These are phyloP conservation scores for Bibio marci DNA, from an alignment of 2,888 invertebrate species.

Conservation along the genomic window DNA sequence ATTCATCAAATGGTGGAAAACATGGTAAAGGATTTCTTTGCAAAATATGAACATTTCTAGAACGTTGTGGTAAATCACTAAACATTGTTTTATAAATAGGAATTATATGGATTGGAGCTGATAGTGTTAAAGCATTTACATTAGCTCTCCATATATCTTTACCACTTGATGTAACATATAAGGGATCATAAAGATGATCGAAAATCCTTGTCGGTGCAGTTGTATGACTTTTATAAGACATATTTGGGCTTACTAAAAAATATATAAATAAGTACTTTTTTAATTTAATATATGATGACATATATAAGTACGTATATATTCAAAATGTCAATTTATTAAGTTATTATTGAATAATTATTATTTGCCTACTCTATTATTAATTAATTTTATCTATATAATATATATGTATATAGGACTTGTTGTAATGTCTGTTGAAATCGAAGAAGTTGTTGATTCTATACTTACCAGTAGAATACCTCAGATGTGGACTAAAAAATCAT, in stretches of 20 bases:
- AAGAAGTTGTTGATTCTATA: slow-evolving; percentile 70
- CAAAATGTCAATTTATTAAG: no score
- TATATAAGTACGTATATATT: no score
- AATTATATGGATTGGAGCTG: slow-evolving; percentile 11
- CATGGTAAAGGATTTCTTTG: slow-evolving; percentile 8
- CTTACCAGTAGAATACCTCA: slow-evolving; percentile 67
- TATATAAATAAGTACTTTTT: no score
- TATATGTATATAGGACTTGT: slow-evolving; percentile 45
- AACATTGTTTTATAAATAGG: slow-evolving; percentile 14
- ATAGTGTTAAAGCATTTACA: slow-evolving; percentile 7
- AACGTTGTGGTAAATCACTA: slow-evolving; percentile 11
- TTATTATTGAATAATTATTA: no score
- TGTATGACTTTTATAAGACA: slow-evolving; percentile 12
- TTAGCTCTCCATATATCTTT: slow-evolving; percentile 11
- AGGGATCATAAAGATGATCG: slow-evolving; percentile 14
- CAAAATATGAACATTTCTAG: slow-evolving; percentile 8
- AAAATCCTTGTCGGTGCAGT: slow-evolving; percentile 10
- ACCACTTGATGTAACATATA: slow-evolving; percentile 8
- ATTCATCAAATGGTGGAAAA: not conserved
- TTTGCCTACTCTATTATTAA: no score
- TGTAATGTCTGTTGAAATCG: slow-evolving; percentile 70
- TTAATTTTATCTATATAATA: no score
- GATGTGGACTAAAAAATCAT: slow-evolving; percentile 72
- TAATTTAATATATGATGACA: no score
- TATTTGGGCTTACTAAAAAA: slow-evolving; percentile 1